Percentiles rank a stretch among this genome's conserved stretches.
phyloP scores from a whole-genome alignment of 1,140 invertebrate genomes.

The Dendroctonus valens region DNA sequence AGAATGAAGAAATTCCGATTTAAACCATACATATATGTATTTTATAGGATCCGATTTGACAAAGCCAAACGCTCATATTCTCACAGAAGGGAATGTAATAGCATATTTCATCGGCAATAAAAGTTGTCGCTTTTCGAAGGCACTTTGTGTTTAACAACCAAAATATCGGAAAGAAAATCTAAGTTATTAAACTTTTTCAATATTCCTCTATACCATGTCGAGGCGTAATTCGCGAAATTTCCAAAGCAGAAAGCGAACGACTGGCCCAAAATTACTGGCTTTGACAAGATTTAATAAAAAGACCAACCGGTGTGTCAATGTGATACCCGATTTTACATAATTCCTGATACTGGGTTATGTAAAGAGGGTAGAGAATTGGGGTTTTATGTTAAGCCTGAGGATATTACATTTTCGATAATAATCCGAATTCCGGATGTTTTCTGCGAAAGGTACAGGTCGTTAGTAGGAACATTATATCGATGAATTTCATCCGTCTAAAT shows the following conservation, averaged over 20 bases:
- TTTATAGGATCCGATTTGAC: too few relatives aligned
- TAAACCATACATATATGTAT: too few relatives aligned
- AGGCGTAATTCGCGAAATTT: too few relatives aligned
- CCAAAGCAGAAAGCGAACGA: constrained; percentile 7
- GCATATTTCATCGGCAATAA: constrained; percentile 5
- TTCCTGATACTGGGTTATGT: constrained; percentile 19
- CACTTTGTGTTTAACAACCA: constrained; percentile 21
- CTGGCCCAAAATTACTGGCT: constrained; percentile 22
- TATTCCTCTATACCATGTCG: constrained; percentile 20
- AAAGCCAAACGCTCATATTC: too few relatives aligned
- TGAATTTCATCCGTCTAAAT: too few relatives aligned
- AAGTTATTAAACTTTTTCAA: constrained; percentile 30
- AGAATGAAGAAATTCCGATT: too few relatives aligned
- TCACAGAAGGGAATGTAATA: neutral
- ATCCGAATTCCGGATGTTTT: too few relatives aligned
- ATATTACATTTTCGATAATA: too few relatives aligned
- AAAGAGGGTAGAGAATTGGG: constrained; percentile 17
- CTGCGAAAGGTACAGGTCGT: too few relatives aligned
- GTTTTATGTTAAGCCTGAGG: constrained; percentile 13
- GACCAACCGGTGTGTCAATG: constrained; percentile 23
- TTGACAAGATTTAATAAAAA: constrained; percentile 29
- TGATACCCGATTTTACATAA: constrained; percentile 23
- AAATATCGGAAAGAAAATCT: constrained; percentile 15
- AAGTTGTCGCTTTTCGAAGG: constrained; percentile 10
- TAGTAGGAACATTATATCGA: too few relatives aligned